Evolutionary conservation across 2,888 invertebrate genomes (phyloP).

Genomic region (Hofmannophila pseudospretella): DNA sequence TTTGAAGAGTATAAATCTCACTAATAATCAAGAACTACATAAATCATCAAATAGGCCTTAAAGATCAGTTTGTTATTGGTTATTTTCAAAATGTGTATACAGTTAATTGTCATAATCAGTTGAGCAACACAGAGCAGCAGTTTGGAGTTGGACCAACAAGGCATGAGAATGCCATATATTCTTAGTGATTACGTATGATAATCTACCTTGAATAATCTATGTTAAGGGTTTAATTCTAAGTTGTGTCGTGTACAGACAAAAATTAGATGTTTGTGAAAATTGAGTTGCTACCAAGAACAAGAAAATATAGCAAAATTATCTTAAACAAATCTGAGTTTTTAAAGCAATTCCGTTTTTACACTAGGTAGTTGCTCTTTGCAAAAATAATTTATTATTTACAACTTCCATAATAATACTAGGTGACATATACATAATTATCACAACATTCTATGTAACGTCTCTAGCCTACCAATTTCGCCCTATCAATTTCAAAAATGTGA

Average conservation of each 20-base stretch:
- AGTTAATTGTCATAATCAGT: conserved; percentile 1
- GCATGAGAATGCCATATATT: background rate
- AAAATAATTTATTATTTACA: conserved; percentile 16
- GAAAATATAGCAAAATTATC: background rate
- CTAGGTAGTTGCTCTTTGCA: conserved; percentile 22
- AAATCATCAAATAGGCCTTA: background rate
- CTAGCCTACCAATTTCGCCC: background rate
- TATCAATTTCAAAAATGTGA: background rate
- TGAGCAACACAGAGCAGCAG: conserved; percentile 6
- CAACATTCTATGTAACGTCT: conserved; percentile 17
- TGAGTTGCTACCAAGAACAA: background rate
- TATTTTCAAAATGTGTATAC: background rate
- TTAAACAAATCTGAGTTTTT: background rate
- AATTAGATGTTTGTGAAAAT: no score
- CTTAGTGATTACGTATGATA: background rate
- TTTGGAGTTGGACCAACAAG: background rate
- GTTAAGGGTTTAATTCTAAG: no score
- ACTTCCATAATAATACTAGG: conserved; percentile 15
- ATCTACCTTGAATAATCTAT: no score
- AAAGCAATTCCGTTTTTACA: conserved; percentile 12
- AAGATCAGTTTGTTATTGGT: no score
- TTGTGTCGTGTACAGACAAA: no score
- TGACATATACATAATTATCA: conserved; percentile 26
- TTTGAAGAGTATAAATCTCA: background rate
- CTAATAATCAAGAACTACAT: background rate